Evolutionary conservation across 2,888 invertebrate species (phyloP), one percentile per base, ranked within the genome.

Genomic region (Clanis bilineata): DNA sequence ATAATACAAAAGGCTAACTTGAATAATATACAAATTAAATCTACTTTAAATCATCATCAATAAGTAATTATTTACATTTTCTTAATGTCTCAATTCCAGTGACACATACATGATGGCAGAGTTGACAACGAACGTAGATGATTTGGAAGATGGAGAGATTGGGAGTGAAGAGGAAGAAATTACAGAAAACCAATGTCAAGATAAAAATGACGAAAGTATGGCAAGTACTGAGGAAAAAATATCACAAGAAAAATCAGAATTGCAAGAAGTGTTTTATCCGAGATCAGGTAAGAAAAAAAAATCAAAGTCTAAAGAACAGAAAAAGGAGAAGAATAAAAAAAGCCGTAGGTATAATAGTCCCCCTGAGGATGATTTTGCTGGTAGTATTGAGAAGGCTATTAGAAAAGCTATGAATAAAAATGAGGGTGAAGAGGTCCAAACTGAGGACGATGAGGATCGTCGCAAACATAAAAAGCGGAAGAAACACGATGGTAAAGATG

Each of bases 111-210:
- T 70, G 63, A 90, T 89, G 92, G 78, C 84, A 21, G 90, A 89
- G 36, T 64, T 80, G 23, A 72, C 73, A 60, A 65, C 77, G 12
- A 83, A 79, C 56, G 66, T 84, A 21, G 90, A 95, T 77, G 97
- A 97, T 81, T 93, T 97, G 68, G 97, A 97, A 88, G 97, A 97
- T 80, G 97, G 97, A 55, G 97, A 97, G 86, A 97, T 97, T 70
- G 96, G 96, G 71, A 93, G 94, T 62, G 94, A 94, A 66, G 93
- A 92, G 36, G 93, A 93, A 72, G 90, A 90, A 66, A 72, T 72
- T 45, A 64, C 68, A 5, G 86, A 85, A 68, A 59, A 67, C 71
- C 70, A 73, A 61, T 72, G 70, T 64, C 80, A 84, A 65, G 78
- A 72, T 12, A 79, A 77, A 64, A 69, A 67, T 66, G 67, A 79